Conservation (phyloP, 2,113 vertebrate genomes). For the Hystrix cristata region DNA sequence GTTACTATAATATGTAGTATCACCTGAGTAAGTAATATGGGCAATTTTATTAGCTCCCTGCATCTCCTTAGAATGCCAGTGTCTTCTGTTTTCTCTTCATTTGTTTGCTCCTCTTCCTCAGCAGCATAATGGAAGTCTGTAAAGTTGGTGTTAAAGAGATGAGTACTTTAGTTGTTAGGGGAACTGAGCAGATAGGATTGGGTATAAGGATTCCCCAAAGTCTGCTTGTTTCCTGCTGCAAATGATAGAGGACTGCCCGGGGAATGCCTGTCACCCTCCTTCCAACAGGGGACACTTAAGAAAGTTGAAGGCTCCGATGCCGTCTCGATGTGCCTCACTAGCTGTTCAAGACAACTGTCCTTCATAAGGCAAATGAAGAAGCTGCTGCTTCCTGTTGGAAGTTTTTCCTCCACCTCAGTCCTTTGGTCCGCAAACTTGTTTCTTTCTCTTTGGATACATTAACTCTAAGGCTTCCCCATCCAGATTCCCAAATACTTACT, state of each 20-base stretch:
- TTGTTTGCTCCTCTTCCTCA: constrained; percentile 41
- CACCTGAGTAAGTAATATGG: constrained; percentile 40
- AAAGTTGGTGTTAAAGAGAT: constrained; percentile 16
- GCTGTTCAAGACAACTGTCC: not conserved
- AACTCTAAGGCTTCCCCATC: not conserved
- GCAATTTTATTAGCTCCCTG: constrained; percentile 41
- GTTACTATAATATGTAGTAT: constrained; percentile 49
- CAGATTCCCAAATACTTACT: not conserved
- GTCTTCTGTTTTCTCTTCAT: not conserved
- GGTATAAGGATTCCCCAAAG: not conserved
- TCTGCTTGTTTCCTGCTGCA: constrained; percentile 29
- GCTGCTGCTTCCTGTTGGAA: not conserved
- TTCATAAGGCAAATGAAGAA: not conserved
- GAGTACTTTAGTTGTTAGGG: not conserved
- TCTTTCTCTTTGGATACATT: not conserved
- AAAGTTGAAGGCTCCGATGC: not conserved
- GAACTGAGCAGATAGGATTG: not conserved
- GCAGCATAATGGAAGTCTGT: constrained; percentile 14
- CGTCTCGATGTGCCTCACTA: not conserved
- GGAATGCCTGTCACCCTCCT: not conserved
- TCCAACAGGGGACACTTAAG: not conserved
- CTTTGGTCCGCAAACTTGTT: not conserved
- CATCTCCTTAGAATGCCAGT: not conserved
- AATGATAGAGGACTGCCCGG: not conserved
- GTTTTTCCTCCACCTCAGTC: not conserved